Evolutionary conservation across 1,140 invertebrate species (phyloP).

Genomic region (Cryptotermes secundus): DNA sequence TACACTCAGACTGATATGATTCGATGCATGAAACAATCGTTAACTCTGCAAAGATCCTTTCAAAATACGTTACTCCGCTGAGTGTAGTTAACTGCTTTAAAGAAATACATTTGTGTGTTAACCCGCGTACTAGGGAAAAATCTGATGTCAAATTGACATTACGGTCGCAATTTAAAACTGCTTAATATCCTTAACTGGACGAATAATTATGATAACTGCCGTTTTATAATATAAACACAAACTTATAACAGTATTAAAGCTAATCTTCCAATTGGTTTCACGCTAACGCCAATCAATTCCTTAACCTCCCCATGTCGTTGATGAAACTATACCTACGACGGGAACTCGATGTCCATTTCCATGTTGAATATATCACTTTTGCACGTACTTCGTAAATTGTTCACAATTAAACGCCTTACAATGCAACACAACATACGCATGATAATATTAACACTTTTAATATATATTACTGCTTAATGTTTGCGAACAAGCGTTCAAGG

Average conservation of each 20-base stretch:
- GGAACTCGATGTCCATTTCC: not conserved
- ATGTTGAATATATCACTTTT: slow-evolving; percentile 6
- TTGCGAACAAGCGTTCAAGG: slow-evolving; percentile 26
- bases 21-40: no score
- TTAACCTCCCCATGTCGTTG: slow-evolving; percentile 1
- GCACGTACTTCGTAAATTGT: not conserved
- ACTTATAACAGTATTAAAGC: not conserved
- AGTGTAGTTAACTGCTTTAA: no score
- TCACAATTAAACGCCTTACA: not conserved
- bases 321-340: not conserved
- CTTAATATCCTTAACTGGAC: not conserved
- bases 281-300: not conserved
- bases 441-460: not conserved
- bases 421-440: not conserved
- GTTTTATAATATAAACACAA: not conserved
- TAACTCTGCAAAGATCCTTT: no score
- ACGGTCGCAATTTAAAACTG: not conserved
- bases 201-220: not conserved
- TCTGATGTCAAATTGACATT: not conserved
- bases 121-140: not conserved
- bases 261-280: not conserved
- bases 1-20: no score
- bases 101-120: no score
- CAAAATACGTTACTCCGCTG: no score
- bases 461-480: not conserved